Base-by-base conservation (phyloP, 2,888 invertebrate genomes). In the Stenchaetothrips biformis region DNA sequence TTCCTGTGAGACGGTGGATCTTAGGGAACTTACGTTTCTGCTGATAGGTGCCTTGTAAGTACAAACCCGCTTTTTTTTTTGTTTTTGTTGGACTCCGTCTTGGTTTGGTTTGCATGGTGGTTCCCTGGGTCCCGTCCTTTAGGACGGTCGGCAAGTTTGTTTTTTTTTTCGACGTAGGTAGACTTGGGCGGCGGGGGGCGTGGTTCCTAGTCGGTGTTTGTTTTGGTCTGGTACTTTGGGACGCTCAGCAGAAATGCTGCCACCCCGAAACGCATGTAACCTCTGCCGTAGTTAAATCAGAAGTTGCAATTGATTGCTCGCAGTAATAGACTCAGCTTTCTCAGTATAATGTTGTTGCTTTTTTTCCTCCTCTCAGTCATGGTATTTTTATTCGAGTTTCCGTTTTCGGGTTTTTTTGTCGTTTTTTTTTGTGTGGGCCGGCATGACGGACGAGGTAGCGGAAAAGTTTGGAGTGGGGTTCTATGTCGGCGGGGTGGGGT, bases 1-100 rank as follows among this genome's bases (percentile, higher is more conserved):
- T 74, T 74, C 67, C 67, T 74, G 67, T 74, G 67, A 74, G 67
- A 74, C 67, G 7, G 67, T 74, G 67, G 67, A 74, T 74, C 67
- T 74, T 74, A 74, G 67, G 67, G 67, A 74, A 74, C 67, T 74
- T 74, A 74, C 67, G 67, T 74, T 74, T 74, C 67, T 74, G 67
- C 67, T 74, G 67, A 74, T 74, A 74, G 67, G 67, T 74, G 67
- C 67, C 67, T 74, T 74, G 67, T 74, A 74, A 74, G 67, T 74
- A 74, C 67, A 74, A 74, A 37, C 21, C 67, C 25, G 67, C 67
- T 74, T 59, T 16, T n/a, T 49, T 53, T 59, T 74, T 25, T 21
- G 67, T 74, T 74, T 53, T 74, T 8, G 67, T 25, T 21, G 37
- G 37, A 2, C 37, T 37, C 37, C 37, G 37, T 37, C 37, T 1